Percentiles rank a stretch among this genome's conserved stretches.
phyloP scores from a whole-genome alignment of 1,140 invertebrate species.

The Trichoplusia ni region DNA sequence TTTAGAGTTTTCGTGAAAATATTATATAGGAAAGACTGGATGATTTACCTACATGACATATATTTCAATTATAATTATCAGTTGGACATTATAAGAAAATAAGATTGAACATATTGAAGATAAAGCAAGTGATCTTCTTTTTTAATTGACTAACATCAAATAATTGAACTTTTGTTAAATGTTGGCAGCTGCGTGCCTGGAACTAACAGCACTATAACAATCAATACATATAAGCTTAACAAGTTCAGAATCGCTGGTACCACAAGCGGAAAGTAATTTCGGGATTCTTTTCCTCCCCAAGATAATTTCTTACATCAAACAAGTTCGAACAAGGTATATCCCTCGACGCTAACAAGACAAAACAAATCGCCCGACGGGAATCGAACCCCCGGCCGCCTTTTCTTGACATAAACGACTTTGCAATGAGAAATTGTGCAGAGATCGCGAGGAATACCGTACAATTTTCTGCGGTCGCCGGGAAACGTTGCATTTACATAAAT shows the following conservation, averaged over 20 bases:
- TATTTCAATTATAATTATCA: too few relatives aligned
- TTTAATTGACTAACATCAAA: too few relatives aligned
- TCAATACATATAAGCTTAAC: too few relatives aligned
- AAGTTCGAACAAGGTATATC: constrained; percentile 12
- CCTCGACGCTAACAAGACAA: constrained; percentile 17
- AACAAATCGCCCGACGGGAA: constrained; percentile 22
- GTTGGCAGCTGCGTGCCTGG: too few relatives aligned
- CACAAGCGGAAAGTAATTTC: not conserved
- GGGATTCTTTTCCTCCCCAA: not conserved
- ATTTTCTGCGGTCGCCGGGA: constrained; percentile 41
- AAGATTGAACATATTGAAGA: too few relatives aligned
- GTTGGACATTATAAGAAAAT: too few relatives aligned
- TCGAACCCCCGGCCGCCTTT: constrained; percentile 26
- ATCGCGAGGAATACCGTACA: constrained; percentile 38
- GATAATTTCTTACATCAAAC: constrained; percentile 3
- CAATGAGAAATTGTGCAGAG: constrained; percentile 38
- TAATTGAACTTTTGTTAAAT: too few relatives aligned
- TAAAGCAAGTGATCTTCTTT: too few relatives aligned
- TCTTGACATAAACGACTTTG: constrained; percentile 33
- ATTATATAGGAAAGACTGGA: too few relatives aligned
- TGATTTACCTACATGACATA: too few relatives aligned
- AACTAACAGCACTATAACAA: too few relatives aligned
- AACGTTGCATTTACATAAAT: constrained; percentile 51
- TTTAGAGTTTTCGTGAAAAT: too few relatives aligned
- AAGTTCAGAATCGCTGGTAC: not conserved